Base-by-base conservation (phyloP, 2,113 vertebrate genomes). In the Chloroceryle aenea region DNA sequence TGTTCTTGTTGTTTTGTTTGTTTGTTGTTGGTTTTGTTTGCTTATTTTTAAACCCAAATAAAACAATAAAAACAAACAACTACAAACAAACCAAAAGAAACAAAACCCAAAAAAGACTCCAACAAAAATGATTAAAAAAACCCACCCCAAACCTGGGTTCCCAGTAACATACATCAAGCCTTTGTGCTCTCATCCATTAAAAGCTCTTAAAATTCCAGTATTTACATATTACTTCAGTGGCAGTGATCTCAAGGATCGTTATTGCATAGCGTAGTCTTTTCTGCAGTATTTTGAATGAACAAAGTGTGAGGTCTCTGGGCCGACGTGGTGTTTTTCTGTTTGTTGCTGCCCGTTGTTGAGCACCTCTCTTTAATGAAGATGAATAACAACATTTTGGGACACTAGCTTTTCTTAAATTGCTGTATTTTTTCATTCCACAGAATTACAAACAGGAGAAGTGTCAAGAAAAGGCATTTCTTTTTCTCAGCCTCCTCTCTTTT, bases 401-500 rank as follows among this genome's bases (percentile, higher is more conserved):
- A 45, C 23, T 90, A 36, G 48, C n/a, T 58, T 12, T 89, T 76
- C 53, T 12, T 27, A 25, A 63, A 8, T 71, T 9, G 8, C 38
- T 36, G 7, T 72, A 85, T 26, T 14, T 89, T 89, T 48, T 52
- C 27, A 42, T 92, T 96, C 20, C 16, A 81, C 9, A 9, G n/a
- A 10, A 32, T 79, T 95, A 64, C n/a, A 76, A 50, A 10, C 42
- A 55, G 75, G 21, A 64, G 59, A 87, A 53, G 47, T 27, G 8
- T 50, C 38, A 56, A 47, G 62, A 71, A 34, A 92, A 81, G 43
- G 64, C 23, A 30, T 78, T 79, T 94, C 8, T 79, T 73, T 53
- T 84, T 93, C 77, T 89, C 62, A 76, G 30, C 43, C 30, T 71
- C 36, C 20, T 95, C 91, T 80, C 20, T 69, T 85, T 88, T 96